Base-by-base conservation (phyloP, 2,797 vertebrate genomes). In the Taeniopygia guttata region DNA sequence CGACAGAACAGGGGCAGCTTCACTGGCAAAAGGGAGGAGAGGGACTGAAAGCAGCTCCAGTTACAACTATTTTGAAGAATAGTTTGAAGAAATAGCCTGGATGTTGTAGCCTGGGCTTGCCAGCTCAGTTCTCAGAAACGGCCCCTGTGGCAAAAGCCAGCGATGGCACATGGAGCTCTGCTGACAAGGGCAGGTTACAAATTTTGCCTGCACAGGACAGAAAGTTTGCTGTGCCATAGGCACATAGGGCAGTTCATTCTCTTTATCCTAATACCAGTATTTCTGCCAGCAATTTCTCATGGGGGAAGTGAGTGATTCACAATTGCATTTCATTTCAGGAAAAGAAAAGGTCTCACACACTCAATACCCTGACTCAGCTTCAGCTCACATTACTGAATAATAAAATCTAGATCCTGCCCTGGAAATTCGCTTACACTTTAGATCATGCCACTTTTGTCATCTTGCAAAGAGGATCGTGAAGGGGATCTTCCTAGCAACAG, bases 391-490 rank as follows among this genome's bases (percentile, higher is more conserved):
- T 74, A 81, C 67, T 69, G 32, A 91, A 42, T 76, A 90, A 73
- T 46, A 94, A 92, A 94, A 89, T 72, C 78, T 76, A 84, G 67
- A 96, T 78, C 69, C 84, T 93, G 90, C 84, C 79, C 62, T 76
- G 78, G 29, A 54, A 68, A 66, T 76, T 20, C 64, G 67, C 64
- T 94, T 89, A 87, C 60, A 22, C 88, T 96, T 98, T 98, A 99
- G 94, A 99, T 99, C 97, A 99, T 97, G 38, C 98, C 98, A 18
- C 98, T 99, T 97, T 98, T 99, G 96, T 98, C 98, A 90, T 98
- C 98, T 66, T 96, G 97, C 76, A 98, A 98, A 77, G 98, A 98
- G 89, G 88, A 68, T 26, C 98, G 97, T 89, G 98, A 98, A 36
- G 98, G 96, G 4, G 99, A 98, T 93, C 98, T 98, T 87, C 98